Evolutionary conservation across 2,113 vertebrate genomes (phyloP), one percentile per base, ranked within the genome.

Genomic region (Solea solea): DNA sequence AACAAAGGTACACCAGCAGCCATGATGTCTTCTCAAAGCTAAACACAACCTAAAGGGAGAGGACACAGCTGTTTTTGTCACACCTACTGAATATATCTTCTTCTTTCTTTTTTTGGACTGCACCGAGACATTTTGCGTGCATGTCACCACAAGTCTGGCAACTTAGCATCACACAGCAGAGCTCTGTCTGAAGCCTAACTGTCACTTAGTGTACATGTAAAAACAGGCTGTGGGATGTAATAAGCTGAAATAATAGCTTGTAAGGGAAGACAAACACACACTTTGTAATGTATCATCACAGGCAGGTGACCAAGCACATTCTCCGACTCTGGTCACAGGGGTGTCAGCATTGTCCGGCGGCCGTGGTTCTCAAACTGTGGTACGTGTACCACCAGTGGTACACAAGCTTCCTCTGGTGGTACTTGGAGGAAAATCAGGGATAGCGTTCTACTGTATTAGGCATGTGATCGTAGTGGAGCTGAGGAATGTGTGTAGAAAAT

Each of bases 171-270:
- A 57, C 49, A 25, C 69, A 69, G 27, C 42, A 64, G 69, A 52
- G 57, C 49, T 66, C 52, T 13, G 53, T 62, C 58, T 72, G 13
- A 72, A 72, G 51, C 48, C 68, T 77, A 74, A 74, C 60, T 39
- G 59, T 68, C 57, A 70, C 69, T 68, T 64, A 64, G 73, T 53
- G 39, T 27, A 14, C 8, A 5, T 62, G 65, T 69, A 71, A 71
- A 76, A 62, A 77, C 63, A 70, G 69, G 49, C 40, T 68, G 42
- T 1, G n/a, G n/a, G 61, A 12, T 52, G 69, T 80, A 76, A 80
- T 71, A 54, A 49, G 55, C 52, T 51, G 52, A 73, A 80, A 80
- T 86, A 73, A 86, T 51, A 74, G 74, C 64, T 49, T 61, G 14
- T 21, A 44, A 21, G 65, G 64, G 13, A 13, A 68, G 21, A 61